Percentiles rank a stretch among this genome's conserved stretches.
phyloP scores from a whole-genome alignment of 53 echinoderm and acorn worm species.

The Echinarachnius parma region DNA sequence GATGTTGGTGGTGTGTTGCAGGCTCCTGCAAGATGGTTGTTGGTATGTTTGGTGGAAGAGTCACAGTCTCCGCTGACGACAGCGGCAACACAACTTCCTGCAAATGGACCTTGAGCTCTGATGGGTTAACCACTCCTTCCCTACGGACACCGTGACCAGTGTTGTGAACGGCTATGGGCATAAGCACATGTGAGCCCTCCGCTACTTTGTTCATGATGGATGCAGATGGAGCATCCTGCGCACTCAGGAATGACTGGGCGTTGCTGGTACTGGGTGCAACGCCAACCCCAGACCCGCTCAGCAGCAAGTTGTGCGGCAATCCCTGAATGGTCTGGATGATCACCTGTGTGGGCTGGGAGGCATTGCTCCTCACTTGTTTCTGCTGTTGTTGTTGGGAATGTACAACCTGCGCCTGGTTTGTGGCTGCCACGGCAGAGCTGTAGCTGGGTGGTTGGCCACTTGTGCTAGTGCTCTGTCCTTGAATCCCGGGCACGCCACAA shows the following conservation, averaged over 20 bases:
- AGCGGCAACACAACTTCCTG: slow-evolving; percentile 31
- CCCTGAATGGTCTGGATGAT: slow-evolving; percentile 78
- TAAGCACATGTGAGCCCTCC: slow-evolving; percentile 46
- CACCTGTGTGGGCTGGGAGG: slow-evolving; percentile 58
- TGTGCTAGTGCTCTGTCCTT: slow-evolving; percentile 7
- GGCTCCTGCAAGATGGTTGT: neutral
- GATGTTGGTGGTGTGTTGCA: neutral
- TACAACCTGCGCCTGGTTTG: slow-evolving; percentile 24
- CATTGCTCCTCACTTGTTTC: slow-evolving; percentile 11
- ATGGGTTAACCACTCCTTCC: neutral
- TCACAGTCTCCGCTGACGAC: neutral
- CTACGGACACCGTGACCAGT: neutral
- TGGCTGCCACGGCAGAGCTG: slow-evolving; percentile 6
- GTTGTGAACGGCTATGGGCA: slow-evolving; percentile 37
- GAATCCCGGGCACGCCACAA: slow-evolving; percentile 1
- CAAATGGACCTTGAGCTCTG: slow-evolving; percentile 29
- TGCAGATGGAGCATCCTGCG: neutral
- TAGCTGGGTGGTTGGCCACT: slow-evolving; percentile 1
- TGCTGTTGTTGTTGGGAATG: slow-evolving; percentile 35
- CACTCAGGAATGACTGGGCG: slow-evolving; percentile 10
- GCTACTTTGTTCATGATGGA: neutral
- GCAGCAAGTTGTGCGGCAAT: slow-evolving; percentile 55
- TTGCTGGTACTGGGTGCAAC: slow-evolving; percentile 17
- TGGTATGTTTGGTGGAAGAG: neutral
- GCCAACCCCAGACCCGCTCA: slow-evolving; percentile 12